Conservation (phyloP, 2,113 vertebrate genomes). For the Mustela nigripes region DNA sequence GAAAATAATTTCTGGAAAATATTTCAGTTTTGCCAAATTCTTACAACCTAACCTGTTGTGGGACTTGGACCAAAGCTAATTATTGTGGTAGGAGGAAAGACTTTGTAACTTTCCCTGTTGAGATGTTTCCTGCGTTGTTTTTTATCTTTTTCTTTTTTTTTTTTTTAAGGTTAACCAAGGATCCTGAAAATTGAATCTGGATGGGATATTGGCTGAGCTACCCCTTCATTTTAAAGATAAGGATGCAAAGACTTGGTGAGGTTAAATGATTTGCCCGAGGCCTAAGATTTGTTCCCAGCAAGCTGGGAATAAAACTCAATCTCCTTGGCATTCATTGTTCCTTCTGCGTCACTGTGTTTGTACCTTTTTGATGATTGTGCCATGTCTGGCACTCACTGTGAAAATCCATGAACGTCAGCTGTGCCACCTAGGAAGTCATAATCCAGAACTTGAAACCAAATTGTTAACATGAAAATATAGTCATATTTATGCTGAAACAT, state of each 20-base stretch:
- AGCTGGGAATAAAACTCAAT: constrained; percentile 18
- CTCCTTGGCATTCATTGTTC: not conserved
- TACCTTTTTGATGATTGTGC: not conserved
- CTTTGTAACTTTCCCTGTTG: not conserved
- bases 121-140: not conserved
- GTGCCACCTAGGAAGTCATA: not conserved
- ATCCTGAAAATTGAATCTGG: not conserved
- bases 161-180: not conserved
- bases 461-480: constrained; percentile 12
- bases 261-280: constrained; percentile 33
- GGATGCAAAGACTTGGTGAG: not conserved
- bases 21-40: constrained; percentile 13
- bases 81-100: not conserved
- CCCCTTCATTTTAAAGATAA: constrained; percentile 33
- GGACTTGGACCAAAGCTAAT: not conserved
- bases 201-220: not conserved
- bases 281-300: not conserved
- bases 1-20: constrained; percentile 20
- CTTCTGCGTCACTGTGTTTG: not conserved
- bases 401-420: not conserved
- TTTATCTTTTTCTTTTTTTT: not conserved
- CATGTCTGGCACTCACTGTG: not conserved
- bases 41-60: not conserved
- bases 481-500: constrained; percentile 18
- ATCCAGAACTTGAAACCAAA: constrained; percentile 3